A percentile compares a stretch with the other conserved stretches of the same genome.
Conservation (phyloP, 1,140 invertebrate species). For the Leptonema lineaticorne region DNA sequence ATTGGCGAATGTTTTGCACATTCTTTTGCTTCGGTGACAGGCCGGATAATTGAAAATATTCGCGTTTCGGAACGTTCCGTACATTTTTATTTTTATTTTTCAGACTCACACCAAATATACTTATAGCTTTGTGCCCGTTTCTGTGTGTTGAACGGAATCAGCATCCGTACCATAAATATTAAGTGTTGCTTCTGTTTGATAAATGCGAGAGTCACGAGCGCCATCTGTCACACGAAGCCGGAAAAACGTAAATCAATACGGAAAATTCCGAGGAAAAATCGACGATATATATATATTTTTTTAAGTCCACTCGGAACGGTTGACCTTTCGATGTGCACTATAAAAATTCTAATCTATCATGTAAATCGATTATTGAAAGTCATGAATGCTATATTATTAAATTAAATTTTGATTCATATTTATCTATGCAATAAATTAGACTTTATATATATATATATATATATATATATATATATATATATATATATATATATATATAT, state of each 20-base stretch:
- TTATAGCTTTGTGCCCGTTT: too few relatives aligned
- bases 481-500: too few relatives aligned
- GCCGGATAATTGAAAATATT: constrained; percentile 28
- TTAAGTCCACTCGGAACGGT: too few relatives aligned
- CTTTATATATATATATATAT: too few relatives aligned
- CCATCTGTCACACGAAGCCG: constrained; percentile 6
- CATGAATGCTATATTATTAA: too few relatives aligned
- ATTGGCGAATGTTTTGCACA: constrained; percentile 23
- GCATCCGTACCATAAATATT: constrained; percentile 23
- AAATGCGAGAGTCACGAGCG: constrained; percentile 8
- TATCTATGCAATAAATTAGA: too few relatives aligned
- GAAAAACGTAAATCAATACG: constrained; percentile 20
- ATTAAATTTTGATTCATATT: too few relatives aligned
- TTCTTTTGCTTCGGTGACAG: constrained; percentile 22
- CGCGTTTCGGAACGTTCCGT: background rate
- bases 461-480: too few relatives aligned
- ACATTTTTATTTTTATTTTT: too few relatives aligned
- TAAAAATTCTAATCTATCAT: background rate
- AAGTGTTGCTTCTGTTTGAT: constrained; percentile 21
- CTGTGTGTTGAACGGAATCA: too few relatives aligned
- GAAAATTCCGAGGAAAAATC: background rate
- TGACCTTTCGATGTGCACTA: background rate
- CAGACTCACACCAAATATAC: too few relatives aligned
- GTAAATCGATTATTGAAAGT: too few relatives aligned
- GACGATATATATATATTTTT: background rate